Evolutionary conservation across 2,113 vertebrate species (phyloP).

Genomic region (Triplophysa dalaica): DNA sequence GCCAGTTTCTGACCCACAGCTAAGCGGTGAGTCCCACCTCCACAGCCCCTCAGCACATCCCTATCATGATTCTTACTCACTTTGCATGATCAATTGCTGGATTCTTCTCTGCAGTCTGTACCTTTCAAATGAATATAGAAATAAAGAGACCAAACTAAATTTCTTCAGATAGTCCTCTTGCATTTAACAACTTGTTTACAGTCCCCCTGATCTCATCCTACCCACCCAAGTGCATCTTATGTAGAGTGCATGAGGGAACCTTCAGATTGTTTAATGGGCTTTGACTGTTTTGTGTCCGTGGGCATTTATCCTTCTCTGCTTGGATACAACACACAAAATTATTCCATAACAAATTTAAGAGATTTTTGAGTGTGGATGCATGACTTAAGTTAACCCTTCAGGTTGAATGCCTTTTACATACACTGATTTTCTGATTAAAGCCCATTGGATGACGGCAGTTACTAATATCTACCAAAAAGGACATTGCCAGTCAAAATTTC

Average conservation of each 20-base stretch:
- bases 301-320: neutral
- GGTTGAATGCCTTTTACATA: neutral
- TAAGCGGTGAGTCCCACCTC: slow-evolving; percentile 72
- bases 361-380: neutral
- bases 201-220: neutral
- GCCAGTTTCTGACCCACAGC: slow-evolving; percentile 61
- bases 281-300: neutral
- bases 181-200: neutral
- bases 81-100: neutral
- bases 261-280: slow-evolving; percentile 1
- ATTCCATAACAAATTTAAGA: neutral
- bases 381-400: neutral
- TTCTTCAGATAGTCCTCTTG: neutral
- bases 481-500: too few relatives aligned
- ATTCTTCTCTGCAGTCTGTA: neutral
- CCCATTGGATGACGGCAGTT: too few relatives aligned
- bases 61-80: neutral
- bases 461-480: too few relatives aligned
- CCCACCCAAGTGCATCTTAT: neutral
- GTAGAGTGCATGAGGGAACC: neutral
- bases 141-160: neutral
- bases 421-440: neutral
- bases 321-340: neutral
- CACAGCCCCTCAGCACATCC: slow-evolving; percentile 45
- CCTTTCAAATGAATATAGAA: too few relatives aligned